Evolutionary conservation across 2,888 invertebrate species (phyloP), one percentile per base, ranked within the genome.

Genomic region (Caenorhabditis drosophilae): DNA sequence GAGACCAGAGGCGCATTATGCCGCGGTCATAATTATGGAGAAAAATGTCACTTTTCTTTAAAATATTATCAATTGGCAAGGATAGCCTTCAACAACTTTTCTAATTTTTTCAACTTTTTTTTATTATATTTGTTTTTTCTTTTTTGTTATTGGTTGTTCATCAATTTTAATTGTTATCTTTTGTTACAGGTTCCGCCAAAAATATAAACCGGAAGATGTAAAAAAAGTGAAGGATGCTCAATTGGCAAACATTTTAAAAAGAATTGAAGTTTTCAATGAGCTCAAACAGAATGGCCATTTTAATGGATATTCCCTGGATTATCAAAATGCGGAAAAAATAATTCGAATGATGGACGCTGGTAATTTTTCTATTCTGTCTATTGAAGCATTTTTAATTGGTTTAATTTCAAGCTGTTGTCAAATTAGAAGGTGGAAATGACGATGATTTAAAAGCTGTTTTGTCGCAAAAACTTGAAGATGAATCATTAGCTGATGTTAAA

Each of bases 151-250:
- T 12, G 31, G 31, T 31, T 9, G 11, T 46, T 15, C 42, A 16
- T 16, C 12, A 36, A n/a, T 42, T 44, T 12, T 16, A 20, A 40
- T 40, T 12, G 31, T 6, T 31, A 9, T 31, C 20, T 12, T 42
- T 18, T 44, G 42, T 60, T 72, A 4, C 70, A 98, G 98, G 97
- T 98, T 98, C 89, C 94, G 95, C 87, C 90, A 92, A 78, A 97
- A 97, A 87, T 99, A 97, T 84, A 97, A 98, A 85, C 98, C 98
- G 2, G 93, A 94, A 85, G 96, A 97, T 83, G 92, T 92, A 51
- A 88, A 91, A 31, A 93, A 91, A 85, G 87, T 92, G 56, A 92
- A 91, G 85, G 91, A 92, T 18, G 94, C 95, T 83, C 92, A 93
- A 80, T 87, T 90, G 55, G 86, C 87, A 56, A 54, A 83, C n/a